Evolutionary conservation across 2,888 invertebrate species (phyloP).

Genomic region (Plemyria rubiginata): DNA sequence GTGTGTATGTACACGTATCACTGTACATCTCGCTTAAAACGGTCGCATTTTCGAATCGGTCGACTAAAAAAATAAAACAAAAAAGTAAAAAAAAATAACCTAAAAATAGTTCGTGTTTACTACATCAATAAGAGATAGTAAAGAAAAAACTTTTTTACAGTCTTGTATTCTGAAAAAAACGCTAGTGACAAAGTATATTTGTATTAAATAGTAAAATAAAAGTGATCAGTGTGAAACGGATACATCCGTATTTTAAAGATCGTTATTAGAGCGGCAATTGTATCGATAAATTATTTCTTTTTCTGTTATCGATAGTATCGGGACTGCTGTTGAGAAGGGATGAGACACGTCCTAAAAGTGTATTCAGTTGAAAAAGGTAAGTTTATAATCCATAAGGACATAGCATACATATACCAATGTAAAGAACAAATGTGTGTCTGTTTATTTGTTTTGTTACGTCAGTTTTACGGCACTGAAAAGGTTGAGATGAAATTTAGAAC

Average conservation of each 20-base stretch:
- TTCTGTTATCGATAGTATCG: not conserved
- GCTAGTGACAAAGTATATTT: not conserved
- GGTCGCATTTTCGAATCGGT: not conserved
- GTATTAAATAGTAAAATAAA: no score
- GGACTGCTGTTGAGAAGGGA: constrained; percentile 12
- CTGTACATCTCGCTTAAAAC: not conserved
- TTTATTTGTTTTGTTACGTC: no score
- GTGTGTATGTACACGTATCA: constrained; percentile 5
- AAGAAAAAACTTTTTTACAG: no score
- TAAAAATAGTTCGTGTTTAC: no score
- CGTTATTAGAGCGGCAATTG: not conserved
- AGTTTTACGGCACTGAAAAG: no score
- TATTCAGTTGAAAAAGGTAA: constrained; percentile 30
- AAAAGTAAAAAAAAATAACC: not conserved
- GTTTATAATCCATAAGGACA: constrained; percentile 3
- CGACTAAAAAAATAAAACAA: not conserved
- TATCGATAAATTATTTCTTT: constrained; percentile 6
- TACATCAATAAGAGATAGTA: no score
- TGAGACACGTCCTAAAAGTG: constrained; percentile 23
- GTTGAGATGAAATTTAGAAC: no score
- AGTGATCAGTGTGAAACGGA: no score
- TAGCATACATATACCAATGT: no score
- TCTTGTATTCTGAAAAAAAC: not conserved
- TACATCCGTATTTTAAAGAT: not conserved
- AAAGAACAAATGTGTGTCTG: no score